A percentile compares a stretch with the other conserved stretches of the same genome.
phyloP scores from a whole-genome alignment of 2,888 invertebrate species.

The Theretra japonica region DNA sequence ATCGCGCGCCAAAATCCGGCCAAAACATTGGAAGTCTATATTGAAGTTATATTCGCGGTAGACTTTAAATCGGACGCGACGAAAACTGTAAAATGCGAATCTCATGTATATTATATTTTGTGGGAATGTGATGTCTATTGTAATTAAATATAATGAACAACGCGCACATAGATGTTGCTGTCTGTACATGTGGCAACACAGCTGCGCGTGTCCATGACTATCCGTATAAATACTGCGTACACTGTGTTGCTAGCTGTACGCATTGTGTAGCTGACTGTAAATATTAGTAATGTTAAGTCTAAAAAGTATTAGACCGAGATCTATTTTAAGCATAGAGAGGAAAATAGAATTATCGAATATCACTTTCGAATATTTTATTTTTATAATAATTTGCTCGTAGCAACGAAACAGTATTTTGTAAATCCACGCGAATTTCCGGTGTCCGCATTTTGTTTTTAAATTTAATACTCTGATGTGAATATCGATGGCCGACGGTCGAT shows the following conservation, averaged over 20 bases:
- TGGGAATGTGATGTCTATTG: constrained; percentile 43
- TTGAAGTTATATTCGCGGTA: constrained; percentile 14
- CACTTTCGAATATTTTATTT: constrained; percentile 72
- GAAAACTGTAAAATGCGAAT: constrained; percentile 60
- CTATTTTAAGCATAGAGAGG: constrained; percentile 69
- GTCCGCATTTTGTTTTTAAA: constrained; percentile 31
- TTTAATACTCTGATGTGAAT: constrained; percentile 30
- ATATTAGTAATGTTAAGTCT: constrained; percentile 66
- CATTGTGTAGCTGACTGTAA: constrained; percentile 65
- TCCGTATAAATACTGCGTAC: constrained; percentile 37
- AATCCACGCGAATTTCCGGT: constrained; percentile 24
- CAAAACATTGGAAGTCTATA: neutral
- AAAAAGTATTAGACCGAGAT: constrained; percentile 73
- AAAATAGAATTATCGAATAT: constrained; percentile 58
- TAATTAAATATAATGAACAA: constrained; percentile 33
- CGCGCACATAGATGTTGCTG: constrained; percentile 46
- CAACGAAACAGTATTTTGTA: constrained; percentile 79
- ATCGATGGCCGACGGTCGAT: constrained; percentile 19
- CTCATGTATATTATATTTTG: constrained; percentile 53
- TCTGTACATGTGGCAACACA: constrained; percentile 34
- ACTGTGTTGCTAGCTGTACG: constrained; percentile 65
- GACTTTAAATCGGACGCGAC: constrained; percentile 40
- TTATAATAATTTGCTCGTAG: constrained; percentile 74
- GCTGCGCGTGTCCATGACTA: neutral
- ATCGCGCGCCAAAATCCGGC: neutral